These are phyloP conservation scores for Arctopsyche grandis DNA, from an alignment of 1,140 invertebrate genomes.

Conservation along the genomic window DNA sequence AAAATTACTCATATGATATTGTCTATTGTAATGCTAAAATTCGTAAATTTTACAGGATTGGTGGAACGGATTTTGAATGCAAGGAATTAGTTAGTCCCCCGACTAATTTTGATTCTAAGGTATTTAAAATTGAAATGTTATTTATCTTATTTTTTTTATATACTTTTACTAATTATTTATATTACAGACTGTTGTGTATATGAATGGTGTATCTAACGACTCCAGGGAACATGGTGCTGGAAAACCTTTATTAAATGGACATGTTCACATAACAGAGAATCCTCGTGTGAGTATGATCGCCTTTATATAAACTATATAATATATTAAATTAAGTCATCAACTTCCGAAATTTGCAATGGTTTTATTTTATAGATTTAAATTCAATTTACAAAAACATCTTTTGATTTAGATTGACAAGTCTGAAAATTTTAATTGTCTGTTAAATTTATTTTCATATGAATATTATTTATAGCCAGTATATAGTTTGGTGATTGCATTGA, in stretches of 20 bases:
- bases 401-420: too few relatives aligned
- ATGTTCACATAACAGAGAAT: slow-evolving; percentile 63
- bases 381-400: too few relatives aligned
- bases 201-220: slow-evolving; percentile 57
- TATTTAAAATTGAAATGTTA: slow-evolving; percentile 33
- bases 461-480: too few relatives aligned
- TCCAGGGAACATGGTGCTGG: slow-evolving; percentile 57
- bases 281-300: slow-evolving; percentile 56
- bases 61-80: slow-evolving; percentile 52
- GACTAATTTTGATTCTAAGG: slow-evolving; percentile 48
- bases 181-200: slow-evolving; percentile 45
- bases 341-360: too few relatives aligned
- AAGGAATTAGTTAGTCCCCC: slow-evolving; percentile 50
- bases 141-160: background rate
- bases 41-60: slow-evolving; percentile 48
- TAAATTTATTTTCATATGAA: background rate
- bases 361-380: too few relatives aligned
- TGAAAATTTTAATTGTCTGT: background rate
- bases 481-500: too few relatives aligned
- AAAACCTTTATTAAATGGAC: slow-evolving; percentile 63
- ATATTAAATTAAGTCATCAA: background rate
- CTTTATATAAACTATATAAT: background rate
- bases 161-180: background rate
- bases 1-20: too few relatives aligned
- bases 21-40: too few relatives aligned